Conservation (phyloP, 2,113 vertebrate genomes). For the Engystomops pustulosus region DNA sequence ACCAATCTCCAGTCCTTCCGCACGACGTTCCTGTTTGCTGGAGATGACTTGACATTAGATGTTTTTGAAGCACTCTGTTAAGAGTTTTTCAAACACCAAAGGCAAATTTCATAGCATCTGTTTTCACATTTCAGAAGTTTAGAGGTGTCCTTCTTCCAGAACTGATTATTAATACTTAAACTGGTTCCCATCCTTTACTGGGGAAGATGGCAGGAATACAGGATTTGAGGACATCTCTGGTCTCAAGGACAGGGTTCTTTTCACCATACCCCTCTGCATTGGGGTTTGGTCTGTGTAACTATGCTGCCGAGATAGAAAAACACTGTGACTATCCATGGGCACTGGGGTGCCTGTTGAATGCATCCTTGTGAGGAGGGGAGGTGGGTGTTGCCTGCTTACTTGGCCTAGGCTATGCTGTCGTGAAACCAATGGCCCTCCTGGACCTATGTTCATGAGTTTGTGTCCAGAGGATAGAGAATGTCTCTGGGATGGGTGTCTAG, state of each 20-base stretch:
- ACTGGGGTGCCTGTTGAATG: slow-evolving; percentile 77
- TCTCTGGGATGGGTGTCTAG: slow-evolving; percentile 75
- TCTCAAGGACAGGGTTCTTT: slow-evolving; percentile 79
- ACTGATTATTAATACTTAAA: slow-evolving; percentile 78
- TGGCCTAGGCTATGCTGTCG: slow-evolving; percentile 82
- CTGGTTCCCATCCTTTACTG: slow-evolving; percentile 75
- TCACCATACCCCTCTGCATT: slow-evolving; percentile 73
- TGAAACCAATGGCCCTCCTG: slow-evolving; percentile 71
- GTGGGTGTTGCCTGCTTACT: slow-evolving; percentile 71
- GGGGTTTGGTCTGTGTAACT: slow-evolving; percentile 79
- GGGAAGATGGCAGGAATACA: slow-evolving; percentile 80
- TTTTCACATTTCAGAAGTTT: slow-evolving; percentile 50
- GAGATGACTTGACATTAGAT: slow-evolving; percentile 41
- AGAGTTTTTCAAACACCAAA: slow-evolving; percentile 31
- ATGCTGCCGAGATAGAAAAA: slow-evolving; percentile 78
- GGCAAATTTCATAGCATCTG: slow-evolving; percentile 43
- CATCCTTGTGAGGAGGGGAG: slow-evolving; percentile 79
- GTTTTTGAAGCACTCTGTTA: slow-evolving; percentile 27
- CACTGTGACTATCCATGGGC: slow-evolving; percentile 74
- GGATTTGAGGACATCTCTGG: slow-evolving; percentile 78
- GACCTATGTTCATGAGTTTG: slow-evolving; percentile 71
- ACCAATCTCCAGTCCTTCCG: slow-evolving; percentile 11
- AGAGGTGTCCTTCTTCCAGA: slow-evolving; percentile 18
- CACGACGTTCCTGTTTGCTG: slow-evolving; percentile 38
- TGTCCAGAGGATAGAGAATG: slow-evolving; percentile 74